Evolutionary conservation across 2,113 vertebrate species (phyloP), one percentile per base, ranked within the genome.

Genomic region (Euleptes europaea): DNA sequence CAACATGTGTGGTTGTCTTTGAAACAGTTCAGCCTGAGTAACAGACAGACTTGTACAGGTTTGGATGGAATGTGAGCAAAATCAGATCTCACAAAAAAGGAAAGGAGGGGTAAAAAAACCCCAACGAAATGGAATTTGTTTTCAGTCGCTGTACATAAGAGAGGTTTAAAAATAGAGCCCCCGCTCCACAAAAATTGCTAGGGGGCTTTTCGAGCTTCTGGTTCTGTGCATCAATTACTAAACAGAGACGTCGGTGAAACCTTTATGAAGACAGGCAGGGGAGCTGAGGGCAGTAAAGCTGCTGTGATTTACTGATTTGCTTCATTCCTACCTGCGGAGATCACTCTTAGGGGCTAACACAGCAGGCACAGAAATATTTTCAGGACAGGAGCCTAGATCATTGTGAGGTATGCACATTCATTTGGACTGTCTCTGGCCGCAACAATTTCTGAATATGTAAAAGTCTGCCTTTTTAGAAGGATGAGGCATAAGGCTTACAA

Each of bases 251-350:
- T 88, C 75, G 81, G 79, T 0, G 0, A 93, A 92, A 91, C 47
- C 38, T 82, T 84, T 84, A 54, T 77, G 85, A 88, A 91, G 84
- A 81, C 90, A 90, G 86, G 85, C 91, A 91, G 91, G 93, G 92
- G 91, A 86, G 87, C 88, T 87, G 85, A 87, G 71, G 3, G 1
- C 66, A 65, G 78, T 42, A 35, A 69, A 85, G 74, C 84, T 88
- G 81, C 85, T 73, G 69, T 89, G 89, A 93, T 87, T 94, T 87
- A 94, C 17, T 81, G 74, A 86, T 86, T 93, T 94, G 88, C 90
- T 91, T 92, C 86, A 88, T 92, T 84, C 70, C 75, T 90, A 88
- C 44, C 49, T 47, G 74, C 15, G 35, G 35, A 76, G 31, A 75
- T 66, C 60, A 69, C 28, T 84, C 49, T 35, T 51, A 66, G 60